Conservation (phyloP, 2,113 vertebrate species). For the Herpailurus yagouaroundi region DNA sequence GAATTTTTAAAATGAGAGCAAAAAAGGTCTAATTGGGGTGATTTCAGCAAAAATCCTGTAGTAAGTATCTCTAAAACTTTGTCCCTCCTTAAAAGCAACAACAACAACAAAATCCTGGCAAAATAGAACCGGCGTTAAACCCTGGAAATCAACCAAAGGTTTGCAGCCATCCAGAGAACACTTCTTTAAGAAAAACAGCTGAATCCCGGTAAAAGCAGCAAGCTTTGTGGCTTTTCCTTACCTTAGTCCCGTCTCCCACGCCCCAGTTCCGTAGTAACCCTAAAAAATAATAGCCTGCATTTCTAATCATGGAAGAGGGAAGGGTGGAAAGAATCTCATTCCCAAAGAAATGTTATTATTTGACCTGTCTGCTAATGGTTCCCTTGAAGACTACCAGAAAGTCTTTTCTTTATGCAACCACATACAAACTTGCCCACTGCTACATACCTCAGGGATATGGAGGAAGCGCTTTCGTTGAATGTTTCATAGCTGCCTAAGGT, state of each 20-base stretch:
- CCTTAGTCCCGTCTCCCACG: neutral
- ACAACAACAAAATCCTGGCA: neutral
- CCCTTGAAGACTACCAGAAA: neutral
- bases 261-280: neutral
- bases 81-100: neutral
- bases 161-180: neutral
- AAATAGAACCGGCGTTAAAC: neutral
- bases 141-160: neutral
- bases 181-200: slow-evolving; percentile 6
- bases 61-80: neutral
- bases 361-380: neutral
- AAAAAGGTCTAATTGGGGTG: neutral
- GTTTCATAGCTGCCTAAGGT: neutral
- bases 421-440: neutral
- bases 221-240: neutral
- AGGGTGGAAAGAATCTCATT: neutral
- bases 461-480: neutral
- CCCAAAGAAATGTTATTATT: neutral
- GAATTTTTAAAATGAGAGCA: neutral
- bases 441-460: neutral
- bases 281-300: neutral
- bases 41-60: neutral
- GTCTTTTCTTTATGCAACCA: neutral
- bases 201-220: neutral
- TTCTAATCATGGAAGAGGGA: neutral